A percentile compares a stretch with the other conserved stretches of the same genome.
Evolutionary conservation across 1,140 invertebrate genomes (phyloP).

Genomic region (Octopus bimaculoides): DNA sequence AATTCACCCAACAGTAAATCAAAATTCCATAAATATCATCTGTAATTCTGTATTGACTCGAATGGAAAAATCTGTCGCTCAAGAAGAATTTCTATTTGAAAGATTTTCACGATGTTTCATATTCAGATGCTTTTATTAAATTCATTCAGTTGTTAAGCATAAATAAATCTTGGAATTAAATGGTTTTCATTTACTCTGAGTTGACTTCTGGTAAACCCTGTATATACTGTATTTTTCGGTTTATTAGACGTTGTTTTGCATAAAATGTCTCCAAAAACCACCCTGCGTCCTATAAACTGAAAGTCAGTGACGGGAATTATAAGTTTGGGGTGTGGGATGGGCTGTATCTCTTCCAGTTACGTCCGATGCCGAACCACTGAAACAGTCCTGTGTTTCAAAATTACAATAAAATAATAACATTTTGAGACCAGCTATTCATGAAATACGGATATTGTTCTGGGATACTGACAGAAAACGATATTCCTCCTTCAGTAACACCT

Average conservation of each 20-base stretch:
- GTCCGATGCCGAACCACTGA: not conserved
- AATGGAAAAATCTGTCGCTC: no score
- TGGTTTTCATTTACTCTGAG: no score
- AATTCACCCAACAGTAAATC: no score
- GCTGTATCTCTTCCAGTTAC: not conserved
- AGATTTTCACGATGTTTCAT: no score
- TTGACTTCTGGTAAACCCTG: no score
- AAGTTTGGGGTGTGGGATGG: not conserved
- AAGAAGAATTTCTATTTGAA: no score
- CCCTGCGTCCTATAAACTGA: slow-evolving; percentile 6
- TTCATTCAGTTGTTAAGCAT: no score
- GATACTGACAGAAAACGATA: not conserved
- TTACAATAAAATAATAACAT: no score
- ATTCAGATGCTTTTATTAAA: no score
- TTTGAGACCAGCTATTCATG: not conserved
- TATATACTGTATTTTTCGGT: slow-evolving; percentile 3
- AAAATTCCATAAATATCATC: no score
- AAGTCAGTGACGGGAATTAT: not conserved
- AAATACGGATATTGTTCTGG: not conserved
- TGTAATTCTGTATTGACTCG: no score
- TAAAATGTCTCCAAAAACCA: not conserved
- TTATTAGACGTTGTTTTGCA: not conserved
- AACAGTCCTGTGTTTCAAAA: slow-evolving; percentile 3
- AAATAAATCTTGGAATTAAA: no score
- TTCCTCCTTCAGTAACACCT: not conserved